Percentiles rank a stretch among this genome's conserved stretches.
These are phyloP conservation scores for Cryptotis parvus DNA, from an alignment of 2,113 vertebrate genomes.

Conservation along the genomic window DNA sequence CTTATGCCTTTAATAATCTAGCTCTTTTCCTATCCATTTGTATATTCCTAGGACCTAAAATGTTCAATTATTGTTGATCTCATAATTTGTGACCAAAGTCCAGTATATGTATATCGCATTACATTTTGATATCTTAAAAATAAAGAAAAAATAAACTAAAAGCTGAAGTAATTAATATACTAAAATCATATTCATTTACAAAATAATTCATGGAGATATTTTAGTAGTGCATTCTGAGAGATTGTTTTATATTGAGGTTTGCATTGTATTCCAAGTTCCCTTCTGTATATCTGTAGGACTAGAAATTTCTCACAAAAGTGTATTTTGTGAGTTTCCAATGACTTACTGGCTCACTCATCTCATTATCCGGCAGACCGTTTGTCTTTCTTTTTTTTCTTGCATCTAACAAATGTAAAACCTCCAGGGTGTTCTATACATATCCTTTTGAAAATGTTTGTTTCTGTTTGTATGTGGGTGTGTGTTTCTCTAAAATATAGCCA, in stretches of 20 bases:
- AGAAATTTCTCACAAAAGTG: conserved; percentile 41
- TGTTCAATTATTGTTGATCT: neutral
- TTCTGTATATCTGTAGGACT: conserved; percentile 18
- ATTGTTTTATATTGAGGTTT: neutral
- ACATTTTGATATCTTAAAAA: conserved; percentile 5
- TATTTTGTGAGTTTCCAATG: conserved; percentile 62
- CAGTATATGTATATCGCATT: too few species aligned
- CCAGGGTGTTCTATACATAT: conserved; percentile 76
- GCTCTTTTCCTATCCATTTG: neutral
- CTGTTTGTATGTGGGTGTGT: conserved; percentile 68
- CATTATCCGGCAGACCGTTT: conserved; percentile 71
- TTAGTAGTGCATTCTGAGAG: conserved; percentile 11
- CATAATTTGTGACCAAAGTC: neutral
- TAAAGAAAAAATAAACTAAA: neutral
- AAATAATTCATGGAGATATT: neutral
- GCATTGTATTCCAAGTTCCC: neutral
- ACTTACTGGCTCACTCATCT: conserved; percentile 69
- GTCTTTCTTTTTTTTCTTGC: conserved; percentile 67
- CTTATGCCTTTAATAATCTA: neutral
- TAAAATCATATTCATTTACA: conserved; percentile 35
- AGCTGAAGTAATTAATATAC: neutral
- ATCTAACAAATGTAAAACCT: conserved; percentile 76
- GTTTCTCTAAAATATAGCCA: conserved; percentile 74
- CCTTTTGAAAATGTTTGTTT: conserved; percentile 75
- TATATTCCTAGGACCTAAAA: neutral